These are phyloP conservation scores for Propithecus perrieri DNA, from an alignment of 2,797 vertebrate genomes.

Conservation along the genomic window DNA sequence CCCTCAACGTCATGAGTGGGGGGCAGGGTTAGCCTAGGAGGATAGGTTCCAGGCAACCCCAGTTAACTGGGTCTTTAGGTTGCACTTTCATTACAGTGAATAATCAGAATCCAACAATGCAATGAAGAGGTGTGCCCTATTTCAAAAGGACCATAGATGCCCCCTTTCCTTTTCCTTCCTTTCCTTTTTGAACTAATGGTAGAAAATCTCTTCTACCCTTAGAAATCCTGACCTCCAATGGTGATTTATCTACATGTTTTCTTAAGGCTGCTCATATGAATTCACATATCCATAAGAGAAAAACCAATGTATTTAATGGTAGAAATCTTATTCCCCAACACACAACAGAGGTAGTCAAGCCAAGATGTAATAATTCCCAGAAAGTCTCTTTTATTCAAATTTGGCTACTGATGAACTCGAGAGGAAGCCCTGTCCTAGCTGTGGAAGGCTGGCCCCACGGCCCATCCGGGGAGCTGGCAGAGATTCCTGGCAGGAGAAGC, in stretches of 20 bases:
- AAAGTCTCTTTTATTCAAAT: background rate
- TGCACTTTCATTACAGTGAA: background rate
- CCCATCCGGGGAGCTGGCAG: background rate
- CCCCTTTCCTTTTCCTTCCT: background rate
- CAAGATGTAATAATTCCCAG: background rate
- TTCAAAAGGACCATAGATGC: background rate
- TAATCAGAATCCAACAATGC: background rate
- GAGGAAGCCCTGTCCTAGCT: rapidly evolving
- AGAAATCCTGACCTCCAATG: background rate
- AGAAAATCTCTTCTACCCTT: background rate
- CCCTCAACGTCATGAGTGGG: background rate
- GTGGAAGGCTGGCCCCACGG: background rate
- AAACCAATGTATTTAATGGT: background rate
- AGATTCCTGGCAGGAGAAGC: background rate
- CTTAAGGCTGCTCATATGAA: background rate
- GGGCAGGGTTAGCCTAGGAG: rapidly evolving
- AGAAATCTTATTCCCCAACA: background rate
- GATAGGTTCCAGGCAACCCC: background rate
- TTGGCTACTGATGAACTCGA: background rate
- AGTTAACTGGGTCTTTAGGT: background rate
- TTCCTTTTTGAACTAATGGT: background rate
- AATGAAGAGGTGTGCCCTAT: background rate
- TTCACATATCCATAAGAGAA: background rate
- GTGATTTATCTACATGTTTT: background rate
- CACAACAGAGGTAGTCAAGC: background rate